phyloP scores from a whole-genome alignment of 2,113 vertebrate genomes.

The Thymallus thymallus region DNA sequence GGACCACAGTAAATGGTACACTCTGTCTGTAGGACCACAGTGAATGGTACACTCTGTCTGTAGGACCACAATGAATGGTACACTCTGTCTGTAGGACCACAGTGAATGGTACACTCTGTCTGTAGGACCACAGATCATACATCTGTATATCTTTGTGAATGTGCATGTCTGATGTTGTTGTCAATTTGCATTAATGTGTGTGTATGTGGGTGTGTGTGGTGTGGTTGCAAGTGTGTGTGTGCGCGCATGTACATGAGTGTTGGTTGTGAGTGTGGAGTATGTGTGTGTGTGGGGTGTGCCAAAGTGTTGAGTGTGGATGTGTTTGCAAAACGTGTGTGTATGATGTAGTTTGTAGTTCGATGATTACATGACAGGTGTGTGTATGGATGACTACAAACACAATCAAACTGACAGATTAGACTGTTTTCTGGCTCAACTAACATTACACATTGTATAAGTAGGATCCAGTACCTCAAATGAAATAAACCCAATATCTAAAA shows the following conservation, averaged over 20 bases:
- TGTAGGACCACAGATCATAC: background rate
- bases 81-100: too few relatives aligned
- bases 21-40: too few relatives aligned
- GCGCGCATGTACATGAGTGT: too few relatives aligned
- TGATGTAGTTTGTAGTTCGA: background rate
- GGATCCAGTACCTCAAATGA: background rate
- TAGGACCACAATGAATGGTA: too few relatives aligned
- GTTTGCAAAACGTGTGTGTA: slow-evolving; percentile 2
- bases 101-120: too few relatives aligned
- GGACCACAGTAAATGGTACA: too few relatives aligned
- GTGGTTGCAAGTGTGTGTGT: background rate
- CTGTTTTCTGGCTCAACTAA: too few relatives aligned
- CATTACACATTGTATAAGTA: background rate
- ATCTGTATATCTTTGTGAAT: slow-evolving; percentile 30
- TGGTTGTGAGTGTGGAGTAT: background rate
- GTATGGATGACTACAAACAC: too few relatives aligned
- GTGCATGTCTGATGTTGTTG: slow-evolving; percentile 34
- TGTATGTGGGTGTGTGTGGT: slow-evolving; percentile 6
- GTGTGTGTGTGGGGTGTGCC: background rate
- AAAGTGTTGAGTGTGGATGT: slow-evolving; percentile 6
- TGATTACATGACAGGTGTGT: too few relatives aligned
- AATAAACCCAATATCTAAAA: background rate
- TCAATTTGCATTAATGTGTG: slow-evolving; percentile 25
- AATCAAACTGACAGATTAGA: too few relatives aligned
- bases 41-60: too few relatives aligned